Percentiles rank a stretch among this genome's conserved stretches.
These are phyloP conservation scores for Pyrgilauda ruficollis DNA, from an alignment of 2,113 vertebrate genomes.

Conservation along the genomic window DNA sequence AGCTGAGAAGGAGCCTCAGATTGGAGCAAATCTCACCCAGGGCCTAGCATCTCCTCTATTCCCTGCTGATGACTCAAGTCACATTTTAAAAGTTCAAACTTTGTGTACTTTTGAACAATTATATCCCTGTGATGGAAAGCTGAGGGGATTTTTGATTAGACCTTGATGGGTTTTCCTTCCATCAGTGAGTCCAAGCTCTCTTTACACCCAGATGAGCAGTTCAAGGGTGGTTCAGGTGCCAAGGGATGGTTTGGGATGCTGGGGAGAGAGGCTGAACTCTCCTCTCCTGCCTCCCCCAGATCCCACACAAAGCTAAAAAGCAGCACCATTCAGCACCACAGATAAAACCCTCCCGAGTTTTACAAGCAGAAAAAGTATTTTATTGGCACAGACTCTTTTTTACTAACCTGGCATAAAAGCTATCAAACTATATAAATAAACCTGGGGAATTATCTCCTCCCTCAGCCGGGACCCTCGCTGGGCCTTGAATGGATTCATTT, in stretches of 20 bases:
- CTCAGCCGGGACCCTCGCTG: background rate
- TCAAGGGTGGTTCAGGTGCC: background rate
- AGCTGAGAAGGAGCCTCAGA: background rate
- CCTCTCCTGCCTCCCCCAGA: background rate
- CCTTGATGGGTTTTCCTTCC: background rate
- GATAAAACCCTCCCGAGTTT: background rate
- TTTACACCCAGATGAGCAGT: background rate
- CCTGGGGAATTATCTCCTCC: slow-evolving; percentile 26
- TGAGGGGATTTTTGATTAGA: background rate
- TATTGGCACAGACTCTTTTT: slow-evolving; percentile 21
- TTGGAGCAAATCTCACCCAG: background rate
- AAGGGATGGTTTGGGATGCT: background rate
- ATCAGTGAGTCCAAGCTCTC: background rate
- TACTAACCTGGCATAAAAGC: slow-evolving; percentile 41
- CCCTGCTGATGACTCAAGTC: background rate
- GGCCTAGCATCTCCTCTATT: background rate
- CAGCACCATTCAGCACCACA: background rate
- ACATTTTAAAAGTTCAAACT: background rate
- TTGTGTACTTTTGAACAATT: background rate
- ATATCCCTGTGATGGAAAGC: background rate
- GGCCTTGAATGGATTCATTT: background rate
- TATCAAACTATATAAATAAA: slow-evolving; percentile 46
- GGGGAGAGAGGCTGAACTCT: background rate
- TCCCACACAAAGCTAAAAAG: background rate
- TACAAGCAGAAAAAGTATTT: slow-evolving; percentile 25